These are phyloP conservation scores for Chionomys nivalis DNA, from an alignment of 2,113 vertebrate genomes.

Conservation along the genomic window DNA sequence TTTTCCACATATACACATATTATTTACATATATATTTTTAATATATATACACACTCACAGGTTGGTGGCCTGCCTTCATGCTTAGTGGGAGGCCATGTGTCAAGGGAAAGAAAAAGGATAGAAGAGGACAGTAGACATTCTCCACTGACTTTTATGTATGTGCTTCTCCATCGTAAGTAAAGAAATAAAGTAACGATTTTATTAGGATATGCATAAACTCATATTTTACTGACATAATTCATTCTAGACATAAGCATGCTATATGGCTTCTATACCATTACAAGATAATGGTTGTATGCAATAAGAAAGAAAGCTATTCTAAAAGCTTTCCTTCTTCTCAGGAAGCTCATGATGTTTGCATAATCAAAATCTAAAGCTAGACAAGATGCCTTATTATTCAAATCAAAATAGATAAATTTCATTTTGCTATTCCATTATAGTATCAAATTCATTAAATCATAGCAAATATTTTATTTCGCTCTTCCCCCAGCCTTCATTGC, in stretches of 20 bases:
- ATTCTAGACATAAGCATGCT: not conserved
- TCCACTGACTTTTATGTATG: not conserved
- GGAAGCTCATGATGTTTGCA: not conserved
- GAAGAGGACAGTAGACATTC: not conserved
- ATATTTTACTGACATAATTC: not conserved
- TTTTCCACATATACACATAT: not conserved
- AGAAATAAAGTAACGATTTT: not conserved
- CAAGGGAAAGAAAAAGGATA: not conserved
- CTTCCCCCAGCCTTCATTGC: not conserved
- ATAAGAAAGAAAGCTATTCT: conserved; percentile 1
- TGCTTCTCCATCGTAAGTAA: not conserved
- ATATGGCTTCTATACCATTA: not conserved
- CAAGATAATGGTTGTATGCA: not conserved
- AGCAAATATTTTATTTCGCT: not conserved
- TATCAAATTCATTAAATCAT: not conserved
- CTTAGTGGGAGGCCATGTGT: not conserved
- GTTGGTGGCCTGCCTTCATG: not conserved
- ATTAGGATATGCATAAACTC: not conserved
- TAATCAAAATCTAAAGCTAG: conserved; percentile 10
- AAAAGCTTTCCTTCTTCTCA: not conserved
- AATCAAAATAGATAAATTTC: conserved; percentile 21
- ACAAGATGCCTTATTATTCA: not conserved
- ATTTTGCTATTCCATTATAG: not conserved
- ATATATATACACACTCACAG: not conserved
- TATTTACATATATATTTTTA: not conserved